Base-by-base conservation (phyloP, 2,113 vertebrate species). In the Triplophysa tibetana region DNA sequence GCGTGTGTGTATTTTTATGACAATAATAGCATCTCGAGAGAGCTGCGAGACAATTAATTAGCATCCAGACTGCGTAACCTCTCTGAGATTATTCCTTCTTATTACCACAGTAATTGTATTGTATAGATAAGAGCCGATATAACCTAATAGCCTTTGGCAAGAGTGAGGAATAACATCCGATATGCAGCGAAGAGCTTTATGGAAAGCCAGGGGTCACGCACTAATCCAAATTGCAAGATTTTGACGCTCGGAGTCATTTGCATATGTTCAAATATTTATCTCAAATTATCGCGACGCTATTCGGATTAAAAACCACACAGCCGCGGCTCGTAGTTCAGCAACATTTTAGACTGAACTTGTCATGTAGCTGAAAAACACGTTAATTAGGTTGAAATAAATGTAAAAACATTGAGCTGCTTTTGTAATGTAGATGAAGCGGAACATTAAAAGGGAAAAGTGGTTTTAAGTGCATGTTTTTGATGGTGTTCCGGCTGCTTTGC, bases 1-100 rank as follows among this genome's bases (percentile, higher is more conserved):
- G 43, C 1, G 19, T 58, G 16, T 58, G 19, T 58, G 38, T 41
- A 8, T 23, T 68, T 21, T 0, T 63, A 48, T 52, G 26, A 23
- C 4, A 9, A 45, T 61, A 23, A 50, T 56, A 79, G 16, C 17
- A 38, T 41, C 58, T 50, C n/a, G 1, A 64, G 24, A 70, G 60
- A 19, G 11, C 43, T 11, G 8, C 78, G 41, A 74, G 62, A 72
- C 45, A 79, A 24, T 45, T 64, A 79, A 80, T 80, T 80, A 73
- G 26, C 60, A 65, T 65, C 78, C 21, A 16, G 69, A 60, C 60
- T 24, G 26, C 3, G 6, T 16, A 2, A 72, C 56, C 56, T 63
- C 67, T 52, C 14, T 3, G 43, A 70, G 41, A 21, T 70, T 38
- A 38, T 62, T 70, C 56, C 12, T 45, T 79, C 58, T 43, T 52